Percentiles rank a stretch among this genome's conserved stretches.
Evolutionary conservation across 2,113 vertebrate genomes (phyloP).

Genomic region (Forbesichthys agassizii): DNA sequence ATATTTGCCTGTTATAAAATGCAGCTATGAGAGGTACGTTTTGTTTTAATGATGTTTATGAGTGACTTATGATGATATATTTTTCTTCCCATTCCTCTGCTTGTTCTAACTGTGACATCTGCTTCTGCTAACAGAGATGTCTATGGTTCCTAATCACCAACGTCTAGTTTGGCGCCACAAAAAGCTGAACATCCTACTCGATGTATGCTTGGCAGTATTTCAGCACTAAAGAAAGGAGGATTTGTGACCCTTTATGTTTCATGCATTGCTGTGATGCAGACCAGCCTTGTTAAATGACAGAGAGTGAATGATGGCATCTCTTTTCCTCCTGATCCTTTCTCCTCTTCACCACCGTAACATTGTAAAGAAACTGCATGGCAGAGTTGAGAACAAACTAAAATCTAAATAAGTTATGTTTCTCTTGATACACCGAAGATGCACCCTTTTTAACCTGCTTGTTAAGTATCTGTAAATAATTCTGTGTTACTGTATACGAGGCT

Average conservation of each 20-base stretch:
- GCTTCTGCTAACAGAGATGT: constrained; percentile 56
- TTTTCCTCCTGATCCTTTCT: constrained; percentile 17
- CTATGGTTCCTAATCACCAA: constrained; percentile 18
- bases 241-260: constrained; percentile 1
- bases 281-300: constrained; percentile 43
- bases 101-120: constrained; percentile 42
- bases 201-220: constrained; percentile 33
- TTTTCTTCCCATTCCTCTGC: constrained; percentile 17
- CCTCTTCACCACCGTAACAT: constrained; percentile 29
- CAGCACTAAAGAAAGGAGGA: constrained; percentile 12
- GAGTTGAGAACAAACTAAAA: constrained; percentile 44
- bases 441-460: constrained; percentile 47
- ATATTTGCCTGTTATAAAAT: constrained; percentile 30
- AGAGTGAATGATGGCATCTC: constrained; percentile 19
- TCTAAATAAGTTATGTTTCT: constrained; percentile 19
- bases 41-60: constrained; percentile 23
- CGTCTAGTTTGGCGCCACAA: constrained; percentile 30
- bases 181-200: constrained; percentile 22
- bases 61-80: constrained; percentile 19
- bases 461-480: constrained; percentile 67
- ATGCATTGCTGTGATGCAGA: constrained; percentile 19
- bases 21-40: constrained; percentile 29
- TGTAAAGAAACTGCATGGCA: constrained; percentile 65
- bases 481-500: constrained; percentile 49
- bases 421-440: constrained; percentile 26